phyloP scores from a whole-genome alignment of 2,888 invertebrate species.

The Stictocephala bisonia region DNA sequence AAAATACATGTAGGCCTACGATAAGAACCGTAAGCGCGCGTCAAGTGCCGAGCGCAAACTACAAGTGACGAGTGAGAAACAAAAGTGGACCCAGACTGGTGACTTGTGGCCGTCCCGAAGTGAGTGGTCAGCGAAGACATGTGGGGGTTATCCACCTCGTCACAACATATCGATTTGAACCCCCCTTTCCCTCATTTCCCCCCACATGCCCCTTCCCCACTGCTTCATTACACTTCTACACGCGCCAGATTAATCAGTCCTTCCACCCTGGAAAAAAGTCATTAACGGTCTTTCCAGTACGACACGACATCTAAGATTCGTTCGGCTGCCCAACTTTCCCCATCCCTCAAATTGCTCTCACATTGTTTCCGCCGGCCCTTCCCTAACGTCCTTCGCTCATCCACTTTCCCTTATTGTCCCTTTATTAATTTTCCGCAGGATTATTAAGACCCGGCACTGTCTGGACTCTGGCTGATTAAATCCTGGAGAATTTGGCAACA shows the following conservation, averaged over 20 bases:
- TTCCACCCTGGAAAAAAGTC: constrained; percentile 46
- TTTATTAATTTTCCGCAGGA: constrained; percentile 35
- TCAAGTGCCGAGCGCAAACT: too few species aligned
- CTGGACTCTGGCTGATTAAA: constrained; percentile 11
- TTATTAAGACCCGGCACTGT: constrained; percentile 25
- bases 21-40: too few species aligned
- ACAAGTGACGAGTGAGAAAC: background rate
- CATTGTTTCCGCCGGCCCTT: background rate
- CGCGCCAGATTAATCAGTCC: constrained; percentile 50
- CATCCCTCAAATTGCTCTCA: constrained; percentile 15
- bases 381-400: constrained; percentile 18
- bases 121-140: constrained; percentile 45
- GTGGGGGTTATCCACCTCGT: constrained; percentile 47
- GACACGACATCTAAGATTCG: constrained; percentile 43
- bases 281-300: constrained; percentile 44
- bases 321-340: constrained; percentile 19
- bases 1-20: too few species aligned
- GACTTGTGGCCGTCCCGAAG: constrained; percentile 11
- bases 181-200: constrained; percentile 19
- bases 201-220: constrained; percentile 11
- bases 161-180: constrained; percentile 46
- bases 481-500: too few species aligned
- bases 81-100: background rate
- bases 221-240: constrained; percentile 49
- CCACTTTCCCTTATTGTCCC: constrained; percentile 37